Base-by-base conservation (phyloP, 2,888 invertebrate genomes). In the Hirtodrosophila duncani region DNA sequence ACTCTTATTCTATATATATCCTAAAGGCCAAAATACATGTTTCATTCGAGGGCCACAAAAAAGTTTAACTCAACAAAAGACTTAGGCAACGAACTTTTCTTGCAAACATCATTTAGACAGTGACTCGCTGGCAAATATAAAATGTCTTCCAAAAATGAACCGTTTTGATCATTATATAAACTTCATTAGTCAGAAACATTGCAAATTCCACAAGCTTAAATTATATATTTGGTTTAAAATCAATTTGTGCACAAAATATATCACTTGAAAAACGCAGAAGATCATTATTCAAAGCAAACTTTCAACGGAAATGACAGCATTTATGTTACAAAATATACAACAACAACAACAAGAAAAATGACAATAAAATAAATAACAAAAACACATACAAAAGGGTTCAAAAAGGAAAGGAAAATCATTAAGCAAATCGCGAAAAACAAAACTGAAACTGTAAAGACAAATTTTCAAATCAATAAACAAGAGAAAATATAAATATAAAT, bases 251-350 rank as follows among this genome's bases (percentile, higher is more conserved):
- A 7, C 23, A 49, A 53, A 36, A 14, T 48, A 20, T 31, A 26
- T 46, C 57, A 41, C 37, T 46, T 62, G 36, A 27, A 20, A 17
- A 34, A 49, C 26, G 27, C 21, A 39, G 42, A 29, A 13, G 16
- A 26, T 31, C 31, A 53, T 66, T 57, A 55, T 48, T 69, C 49
- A 56, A 63, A 34, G 16, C 23, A 58, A 56, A 71, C 79, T 71
- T 79, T 52, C 44, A 66, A 34, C 67, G 79, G 79, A 71, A 70
- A 75, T 70, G 60, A 42, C 67, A 60, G 49, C 67, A 53, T 79
- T 67, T 21, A 26, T 41, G 38, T 65, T 66, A 66, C 63, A 50
- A 63, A 65, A 64, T 38, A 56, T n/a, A 23, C 44, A 44, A 31
- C 49, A 49, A 49, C 31, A 46, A 59, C 43, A 48, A n/a, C n/a